These are phyloP conservation scores for Clepsis dumicolana DNA, from an alignment of 2,888 invertebrate species.

Conservation along the genomic window DNA sequence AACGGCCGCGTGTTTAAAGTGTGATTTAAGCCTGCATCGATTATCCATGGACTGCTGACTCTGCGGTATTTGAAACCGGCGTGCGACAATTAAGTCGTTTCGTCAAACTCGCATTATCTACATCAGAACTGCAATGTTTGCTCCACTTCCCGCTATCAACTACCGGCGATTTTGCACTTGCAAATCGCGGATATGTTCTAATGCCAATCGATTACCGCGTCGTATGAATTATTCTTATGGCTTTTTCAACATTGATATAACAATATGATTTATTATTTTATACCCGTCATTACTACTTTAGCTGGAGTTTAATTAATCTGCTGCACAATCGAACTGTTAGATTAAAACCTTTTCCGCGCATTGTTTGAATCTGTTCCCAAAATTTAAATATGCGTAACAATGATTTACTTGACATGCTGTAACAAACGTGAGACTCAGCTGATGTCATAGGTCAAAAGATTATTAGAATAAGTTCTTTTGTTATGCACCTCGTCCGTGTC, in stretches of 20 bases:
- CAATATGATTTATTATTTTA: not conserved
- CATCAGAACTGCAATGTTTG: conserved; percentile 51
- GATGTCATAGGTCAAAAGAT: conserved; percentile 76
- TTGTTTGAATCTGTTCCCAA: conserved; percentile 53
- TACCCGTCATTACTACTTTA: not conserved
- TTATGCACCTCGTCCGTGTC: conserved; percentile 59
- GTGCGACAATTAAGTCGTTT: conserved; percentile 72
- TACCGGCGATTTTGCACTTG: conserved; percentile 52
- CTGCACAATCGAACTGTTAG: conserved; percentile 8
- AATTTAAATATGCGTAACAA: conserved; percentile 55
- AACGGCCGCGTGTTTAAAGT: conserved; percentile 1
- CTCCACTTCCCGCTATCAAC: conserved; percentile 65
- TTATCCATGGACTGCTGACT: conserved; percentile 66
- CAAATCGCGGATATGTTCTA: conserved; percentile 38
- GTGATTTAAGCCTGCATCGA: conserved; percentile 57
- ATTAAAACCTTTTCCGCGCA: conserved; percentile 58
- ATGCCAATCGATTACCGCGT: conserved; percentile 25
- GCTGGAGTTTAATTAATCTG: conserved; percentile 1
- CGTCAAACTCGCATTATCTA: conserved; percentile 56
- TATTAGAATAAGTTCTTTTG: conserved; percentile 68
- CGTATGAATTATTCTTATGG: not conserved
- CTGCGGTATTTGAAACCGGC: conserved; percentile 65
- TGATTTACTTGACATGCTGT: conserved; percentile 62
- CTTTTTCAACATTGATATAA: not conserved
- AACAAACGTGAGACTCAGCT: conserved; percentile 55